Conservation (phyloP, 2,113 vertebrate genomes). For the Ictalurus furcatus region DNA sequence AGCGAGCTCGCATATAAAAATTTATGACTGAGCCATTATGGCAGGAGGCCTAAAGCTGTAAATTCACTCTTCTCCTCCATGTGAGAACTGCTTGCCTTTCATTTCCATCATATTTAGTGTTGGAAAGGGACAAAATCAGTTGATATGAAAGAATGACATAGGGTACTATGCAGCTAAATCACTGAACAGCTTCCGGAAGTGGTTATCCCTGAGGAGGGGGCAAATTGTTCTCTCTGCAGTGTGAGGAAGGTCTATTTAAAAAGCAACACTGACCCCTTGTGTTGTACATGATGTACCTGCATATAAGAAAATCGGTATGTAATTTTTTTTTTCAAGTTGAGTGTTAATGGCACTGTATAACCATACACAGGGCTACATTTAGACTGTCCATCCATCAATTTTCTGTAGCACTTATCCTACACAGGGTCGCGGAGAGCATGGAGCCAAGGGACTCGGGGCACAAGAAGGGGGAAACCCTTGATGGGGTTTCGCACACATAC, state of each 20-base stretch:
- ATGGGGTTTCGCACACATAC: too few relatives aligned
- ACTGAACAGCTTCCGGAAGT: constrained; percentile 36
- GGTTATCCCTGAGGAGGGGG: constrained; percentile 1
- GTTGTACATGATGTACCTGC: neutral
- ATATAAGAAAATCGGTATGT: neutral
- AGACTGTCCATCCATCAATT: neutral
- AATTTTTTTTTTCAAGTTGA: neutral
- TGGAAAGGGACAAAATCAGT: constrained; percentile 32
- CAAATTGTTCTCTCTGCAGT: constrained; percentile 39
- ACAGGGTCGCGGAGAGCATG: too few relatives aligned
- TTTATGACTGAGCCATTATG: constrained; percentile 45
- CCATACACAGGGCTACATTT: neutral
- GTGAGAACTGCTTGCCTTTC: constrained; percentile 40
- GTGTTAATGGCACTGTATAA: neutral
- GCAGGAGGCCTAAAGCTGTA: constrained; percentile 43
- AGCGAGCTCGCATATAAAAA: constrained; percentile 35
- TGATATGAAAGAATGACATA: constrained; percentile 46
- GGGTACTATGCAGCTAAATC: constrained; percentile 37
- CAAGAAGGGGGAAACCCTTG: too few relatives aligned
- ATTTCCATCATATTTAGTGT: constrained; percentile 40
- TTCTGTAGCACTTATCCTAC: too few relatives aligned
- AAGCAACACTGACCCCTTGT: constrained; percentile 58
- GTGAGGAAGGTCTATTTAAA: constrained; percentile 8
- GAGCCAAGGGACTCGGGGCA: too few relatives aligned
- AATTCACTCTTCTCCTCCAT: constrained; percentile 5